These are phyloP conservation scores for Leguminivora glycinivorella DNA, from an alignment of 1,140 invertebrate genomes.

Conservation along the genomic window DNA sequence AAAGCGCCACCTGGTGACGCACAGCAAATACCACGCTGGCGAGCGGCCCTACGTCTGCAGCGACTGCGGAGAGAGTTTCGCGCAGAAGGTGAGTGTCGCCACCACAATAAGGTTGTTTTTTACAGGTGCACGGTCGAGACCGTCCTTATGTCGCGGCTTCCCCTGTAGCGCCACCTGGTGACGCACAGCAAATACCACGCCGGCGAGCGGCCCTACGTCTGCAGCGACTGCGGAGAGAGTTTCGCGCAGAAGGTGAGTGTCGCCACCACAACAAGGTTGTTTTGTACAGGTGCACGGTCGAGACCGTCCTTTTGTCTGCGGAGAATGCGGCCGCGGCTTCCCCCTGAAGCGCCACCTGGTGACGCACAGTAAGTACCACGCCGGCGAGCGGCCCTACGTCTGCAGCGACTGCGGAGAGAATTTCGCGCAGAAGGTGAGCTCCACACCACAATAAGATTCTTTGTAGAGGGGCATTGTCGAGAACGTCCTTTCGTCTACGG, in stretches of 20 bases:
- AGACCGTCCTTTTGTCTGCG: constrained; percentile 89
- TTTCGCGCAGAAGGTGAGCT: constrained; percentile 58
- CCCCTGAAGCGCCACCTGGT: constrained; percentile 90
- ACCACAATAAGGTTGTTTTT: no score
- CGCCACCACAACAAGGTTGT: no score
- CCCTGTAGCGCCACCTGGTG: constrained; percentile 89
- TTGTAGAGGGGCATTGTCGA: no score
- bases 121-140: constrained; percentile 85
- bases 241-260: constrained; percentile 57
- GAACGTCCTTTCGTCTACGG: constrained; percentile 89
- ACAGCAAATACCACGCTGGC: constrained; percentile 92
- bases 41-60: constrained; percentile 92
- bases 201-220: constrained; percentile 91
- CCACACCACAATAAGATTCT: no score
- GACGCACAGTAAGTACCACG: constrained; percentile 92
- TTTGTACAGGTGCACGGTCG: constrained; percentile 82
- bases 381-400: constrained; percentile 90
- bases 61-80: constrained; percentile 93
- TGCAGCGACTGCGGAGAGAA: constrained; percentile 93
- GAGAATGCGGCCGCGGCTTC: constrained; percentile 89
- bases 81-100: constrained; percentile 85
- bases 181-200: constrained; percentile 93
- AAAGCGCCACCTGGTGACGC: constrained; percentile 90
- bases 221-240: constrained; percentile 92
- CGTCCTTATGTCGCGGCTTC: constrained; percentile 88